Percentiles rank a stretch among this genome's conserved stretches.
These are phyloP conservation scores for Ametastegia equiseti DNA, from an alignment of 2,888 invertebrate genomes.

Conservation along the genomic window DNA sequence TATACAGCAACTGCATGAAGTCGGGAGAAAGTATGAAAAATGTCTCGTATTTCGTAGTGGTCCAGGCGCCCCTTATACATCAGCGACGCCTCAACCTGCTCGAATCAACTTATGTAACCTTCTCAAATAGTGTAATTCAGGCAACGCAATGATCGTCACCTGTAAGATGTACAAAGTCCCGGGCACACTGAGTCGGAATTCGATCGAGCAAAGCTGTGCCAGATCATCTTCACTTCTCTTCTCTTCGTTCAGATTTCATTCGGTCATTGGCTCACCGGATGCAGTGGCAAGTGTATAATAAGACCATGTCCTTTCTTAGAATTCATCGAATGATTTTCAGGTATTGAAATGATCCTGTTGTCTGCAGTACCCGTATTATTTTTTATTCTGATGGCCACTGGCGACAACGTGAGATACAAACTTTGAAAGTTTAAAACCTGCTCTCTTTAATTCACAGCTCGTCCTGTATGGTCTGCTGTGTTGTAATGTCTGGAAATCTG, in stretches of 20 bases:
- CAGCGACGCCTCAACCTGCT: conserved; percentile 38
- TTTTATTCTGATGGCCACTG: too few relatives aligned
- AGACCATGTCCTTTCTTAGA: too few relatives aligned
- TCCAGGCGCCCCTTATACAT: not conserved
- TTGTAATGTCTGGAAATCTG: not conserved
- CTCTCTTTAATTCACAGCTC: too few relatives aligned
- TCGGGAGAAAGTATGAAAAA: conserved; percentile 38
- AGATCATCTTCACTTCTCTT: too few relatives aligned
- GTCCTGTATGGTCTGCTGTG: not conserved
- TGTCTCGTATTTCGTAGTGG: conserved; percentile 21
- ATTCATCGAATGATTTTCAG: too few relatives aligned
- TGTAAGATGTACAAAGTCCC: not conserved
- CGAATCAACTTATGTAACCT: conserved; percentile 36
- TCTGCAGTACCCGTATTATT: too few relatives aligned
- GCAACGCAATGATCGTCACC: not conserved
- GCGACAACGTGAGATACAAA: too few relatives aligned
- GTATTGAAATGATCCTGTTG: too few relatives aligned
- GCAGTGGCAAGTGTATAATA: too few relatives aligned
- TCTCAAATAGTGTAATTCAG: conserved; percentile 32
- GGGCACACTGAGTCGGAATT: not conserved
- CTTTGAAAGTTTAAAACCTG: too few relatives aligned
- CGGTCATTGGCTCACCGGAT: too few relatives aligned
- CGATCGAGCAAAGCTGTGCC: not conserved
- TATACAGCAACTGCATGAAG: not conserved
- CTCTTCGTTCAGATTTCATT: too few relatives aligned